These are phyloP conservation scores for Ochropacha duplaris DNA, from an alignment of 2,888 invertebrate genomes.

Conservation along the genomic window DNA sequence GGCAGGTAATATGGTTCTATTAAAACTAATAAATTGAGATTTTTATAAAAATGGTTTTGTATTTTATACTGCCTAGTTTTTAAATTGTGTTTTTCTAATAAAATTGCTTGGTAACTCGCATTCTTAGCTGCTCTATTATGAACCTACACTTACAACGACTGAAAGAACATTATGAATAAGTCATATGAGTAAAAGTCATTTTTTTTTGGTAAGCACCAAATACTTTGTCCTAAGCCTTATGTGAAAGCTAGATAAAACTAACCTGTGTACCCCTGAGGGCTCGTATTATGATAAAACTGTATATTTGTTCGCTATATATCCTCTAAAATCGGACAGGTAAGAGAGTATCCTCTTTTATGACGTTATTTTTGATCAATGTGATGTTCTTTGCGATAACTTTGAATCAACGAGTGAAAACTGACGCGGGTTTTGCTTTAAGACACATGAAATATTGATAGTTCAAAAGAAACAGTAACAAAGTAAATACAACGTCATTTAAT, in stretches of 20 bases:
- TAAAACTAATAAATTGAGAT: neutral
- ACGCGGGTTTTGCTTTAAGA: neutral
- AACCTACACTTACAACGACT: too few relatives aligned
- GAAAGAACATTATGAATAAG: too few relatives aligned
- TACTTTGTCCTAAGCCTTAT: neutral
- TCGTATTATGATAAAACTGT: conserved; percentile 2
- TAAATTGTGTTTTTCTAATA: neutral
- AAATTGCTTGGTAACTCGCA: too few relatives aligned
- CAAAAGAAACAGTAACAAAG: too few relatives aligned
- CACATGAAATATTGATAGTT: too few relatives aligned
- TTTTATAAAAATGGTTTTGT: neutral
- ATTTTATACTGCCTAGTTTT: neutral
- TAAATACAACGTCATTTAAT: too few relatives aligned
- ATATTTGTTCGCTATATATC: conserved; percentile 18
- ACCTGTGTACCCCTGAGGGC: too few relatives aligned
- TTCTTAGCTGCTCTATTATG: too few relatives aligned
- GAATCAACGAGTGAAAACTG: neutral
- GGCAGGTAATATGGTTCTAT: neutral
- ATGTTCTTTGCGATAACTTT: neutral
- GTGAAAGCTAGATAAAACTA: neutral
- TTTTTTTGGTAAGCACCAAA: too few relatives aligned
- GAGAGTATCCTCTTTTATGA: conserved; percentile 19
- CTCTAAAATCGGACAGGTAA: conserved; percentile 22
- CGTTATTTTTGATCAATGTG: conserved; percentile 16
- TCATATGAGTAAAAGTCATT: too few relatives aligned